These are phyloP conservation scores for Limnephilus lunatus DNA, from an alignment of 2,888 invertebrate species.

Conservation along the genomic window DNA sequence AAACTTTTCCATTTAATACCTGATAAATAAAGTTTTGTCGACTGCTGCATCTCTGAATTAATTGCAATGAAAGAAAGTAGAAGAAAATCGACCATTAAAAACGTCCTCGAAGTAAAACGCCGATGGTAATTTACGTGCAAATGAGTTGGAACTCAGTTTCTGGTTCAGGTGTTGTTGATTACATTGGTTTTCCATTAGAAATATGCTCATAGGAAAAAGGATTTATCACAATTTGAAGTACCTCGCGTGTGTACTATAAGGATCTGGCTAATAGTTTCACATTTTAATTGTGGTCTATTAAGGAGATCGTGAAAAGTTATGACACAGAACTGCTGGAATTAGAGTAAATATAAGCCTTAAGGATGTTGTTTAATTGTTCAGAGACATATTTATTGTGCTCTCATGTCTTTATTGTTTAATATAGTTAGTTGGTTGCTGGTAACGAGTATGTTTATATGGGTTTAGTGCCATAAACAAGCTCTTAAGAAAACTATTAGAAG, in stretches of 20 bases:
- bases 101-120: conserved; percentile 11
- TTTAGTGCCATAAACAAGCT: neutral
- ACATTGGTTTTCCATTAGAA: conserved; percentile 32
- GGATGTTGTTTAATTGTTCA: neutral
- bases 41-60: neutral
- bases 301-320: neutral
- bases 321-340: neutral
- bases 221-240: neutral
- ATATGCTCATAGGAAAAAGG: neutral
- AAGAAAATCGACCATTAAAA: neutral
- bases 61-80: neutral
- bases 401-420: neutral
- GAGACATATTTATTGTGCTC: neutral
- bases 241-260: neutral
- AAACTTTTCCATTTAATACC: neutral
- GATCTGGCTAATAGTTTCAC: neutral
- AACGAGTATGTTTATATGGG: neutral
- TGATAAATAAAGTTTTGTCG: neutral
- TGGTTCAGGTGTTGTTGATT: conserved; percentile 28
- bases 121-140: conserved; percentile 36
- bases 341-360: neutral
- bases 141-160: conserved; percentile 28
- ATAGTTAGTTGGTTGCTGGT: neutral
- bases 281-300: neutral
- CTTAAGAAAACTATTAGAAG: neutral